Conservation (phyloP, 2,113 vertebrate genomes). For the Patagioenas fasciata region DNA sequence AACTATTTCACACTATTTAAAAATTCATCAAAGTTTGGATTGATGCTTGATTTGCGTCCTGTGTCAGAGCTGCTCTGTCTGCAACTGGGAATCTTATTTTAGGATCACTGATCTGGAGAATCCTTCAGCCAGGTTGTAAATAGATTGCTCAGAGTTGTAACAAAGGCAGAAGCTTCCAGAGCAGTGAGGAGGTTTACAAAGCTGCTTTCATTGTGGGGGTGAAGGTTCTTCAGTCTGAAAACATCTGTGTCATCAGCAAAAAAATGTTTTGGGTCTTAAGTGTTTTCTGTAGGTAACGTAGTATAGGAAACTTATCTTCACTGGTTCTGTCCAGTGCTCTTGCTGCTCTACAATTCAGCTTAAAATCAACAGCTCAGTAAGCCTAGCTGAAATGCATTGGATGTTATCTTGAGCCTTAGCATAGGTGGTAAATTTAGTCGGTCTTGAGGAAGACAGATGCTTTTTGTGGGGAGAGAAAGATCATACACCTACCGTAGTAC, state of each 20-base stretch:
- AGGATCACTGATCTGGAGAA: background rate
- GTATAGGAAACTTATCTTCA: background rate
- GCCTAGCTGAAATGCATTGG: background rate
- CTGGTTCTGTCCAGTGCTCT: background rate
- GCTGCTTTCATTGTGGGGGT: fast-evolving
- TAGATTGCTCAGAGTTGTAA: background rate
- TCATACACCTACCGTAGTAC: fast-evolving
- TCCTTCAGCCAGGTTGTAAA: background rate
- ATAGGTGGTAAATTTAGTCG: background rate
- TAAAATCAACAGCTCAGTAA: background rate
- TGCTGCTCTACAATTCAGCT: background rate
- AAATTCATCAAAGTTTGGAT: background rate
- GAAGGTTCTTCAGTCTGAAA: background rate
- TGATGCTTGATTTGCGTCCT: background rate
- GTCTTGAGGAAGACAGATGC: background rate
- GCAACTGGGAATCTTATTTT: background rate
- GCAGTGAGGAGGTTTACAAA: background rate
- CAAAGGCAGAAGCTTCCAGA: background rate
- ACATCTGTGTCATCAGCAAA: background rate
- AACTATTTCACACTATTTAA: background rate
- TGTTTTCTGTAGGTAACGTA: background rate
- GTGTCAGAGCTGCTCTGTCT: background rate
- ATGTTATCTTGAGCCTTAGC: background rate
- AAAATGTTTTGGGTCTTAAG: background rate
- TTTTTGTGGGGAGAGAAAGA: background rate